phyloP scores from a whole-genome alignment of 2,888 invertebrate species.

The Proisotoma minuta region DNA sequence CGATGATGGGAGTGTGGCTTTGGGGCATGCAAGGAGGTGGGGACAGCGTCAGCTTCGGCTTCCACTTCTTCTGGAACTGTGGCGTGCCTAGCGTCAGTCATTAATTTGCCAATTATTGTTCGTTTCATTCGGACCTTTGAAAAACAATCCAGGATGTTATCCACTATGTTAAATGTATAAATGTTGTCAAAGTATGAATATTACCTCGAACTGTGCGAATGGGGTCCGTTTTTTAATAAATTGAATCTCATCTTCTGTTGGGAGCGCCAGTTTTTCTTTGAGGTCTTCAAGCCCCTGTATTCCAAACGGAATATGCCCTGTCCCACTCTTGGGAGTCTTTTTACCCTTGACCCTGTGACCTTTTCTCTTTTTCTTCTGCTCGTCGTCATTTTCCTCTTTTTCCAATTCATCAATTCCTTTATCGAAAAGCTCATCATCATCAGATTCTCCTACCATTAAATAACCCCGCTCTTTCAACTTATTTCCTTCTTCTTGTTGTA shows the following conservation, averaged over 20 bases:
- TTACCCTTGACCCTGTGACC: not conserved
- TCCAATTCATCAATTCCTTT: not conserved
- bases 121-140: not conserved
- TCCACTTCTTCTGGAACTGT: no score
- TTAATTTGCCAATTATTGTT: not conserved
- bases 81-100: no score
- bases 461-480: not conserved
- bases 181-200: no score
- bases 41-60: no score
- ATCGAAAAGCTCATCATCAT: not conserved
- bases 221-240: not conserved
- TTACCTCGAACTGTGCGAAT: conserved; percentile 1
- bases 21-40: no score
- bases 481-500: no score
- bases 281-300: not conserved
- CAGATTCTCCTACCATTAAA: not conserved
- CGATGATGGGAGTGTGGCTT: no score
- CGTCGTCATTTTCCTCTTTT: not conserved
- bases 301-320: no score
- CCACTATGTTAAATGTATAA: no score
- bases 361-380: no score
- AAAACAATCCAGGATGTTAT: no score
- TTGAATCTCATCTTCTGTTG: conserved; percentile 9
- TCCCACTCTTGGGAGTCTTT: no score
- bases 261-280: not conserved